phyloP scores from a whole-genome alignment of 2,113 vertebrate genomes.

The Hippopotamus amphibius region DNA sequence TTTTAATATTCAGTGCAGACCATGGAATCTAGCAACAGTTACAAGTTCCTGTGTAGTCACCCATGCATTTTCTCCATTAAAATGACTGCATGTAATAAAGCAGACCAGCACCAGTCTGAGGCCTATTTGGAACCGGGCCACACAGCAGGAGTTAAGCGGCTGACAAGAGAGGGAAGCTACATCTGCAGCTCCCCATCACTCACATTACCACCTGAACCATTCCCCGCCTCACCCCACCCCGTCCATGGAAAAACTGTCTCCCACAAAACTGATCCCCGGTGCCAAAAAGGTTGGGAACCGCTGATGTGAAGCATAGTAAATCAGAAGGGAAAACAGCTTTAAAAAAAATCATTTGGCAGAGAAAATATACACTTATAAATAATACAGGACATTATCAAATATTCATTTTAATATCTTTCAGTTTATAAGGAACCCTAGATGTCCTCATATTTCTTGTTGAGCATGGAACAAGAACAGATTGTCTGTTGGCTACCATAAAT shows the following conservation, averaged over 20 bases:
- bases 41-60: neutral
- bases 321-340: neutral
- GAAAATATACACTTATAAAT: constrained; percentile 21
- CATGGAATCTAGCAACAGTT: neutral
- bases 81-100: neutral
- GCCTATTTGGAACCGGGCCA: too few relatives aligned
- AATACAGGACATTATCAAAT: constrained; percentile 41
- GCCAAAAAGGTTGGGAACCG: too few relatives aligned
- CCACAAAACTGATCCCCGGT: too few relatives aligned
- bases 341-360: constrained; percentile 26
- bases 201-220: too few relatives aligned
- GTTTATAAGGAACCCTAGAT: neutral
- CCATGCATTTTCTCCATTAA: constrained; percentile 40
- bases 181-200: too few relatives aligned
- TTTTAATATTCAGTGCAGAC: constrained; percentile 75
- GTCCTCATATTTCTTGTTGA: neutral
- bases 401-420: constrained; percentile 10
- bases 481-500: neutral
- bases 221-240: too few relatives aligned
- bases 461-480: neutral
- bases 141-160: too few relatives aligned
- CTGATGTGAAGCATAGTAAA: neutral
- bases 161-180: too few relatives aligned
- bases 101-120: too few relatives aligned
- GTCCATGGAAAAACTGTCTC: too few relatives aligned